phyloP scores from a whole-genome alignment of 2,113 vertebrate genomes.

The Pomatostomus ruficeps region DNA sequence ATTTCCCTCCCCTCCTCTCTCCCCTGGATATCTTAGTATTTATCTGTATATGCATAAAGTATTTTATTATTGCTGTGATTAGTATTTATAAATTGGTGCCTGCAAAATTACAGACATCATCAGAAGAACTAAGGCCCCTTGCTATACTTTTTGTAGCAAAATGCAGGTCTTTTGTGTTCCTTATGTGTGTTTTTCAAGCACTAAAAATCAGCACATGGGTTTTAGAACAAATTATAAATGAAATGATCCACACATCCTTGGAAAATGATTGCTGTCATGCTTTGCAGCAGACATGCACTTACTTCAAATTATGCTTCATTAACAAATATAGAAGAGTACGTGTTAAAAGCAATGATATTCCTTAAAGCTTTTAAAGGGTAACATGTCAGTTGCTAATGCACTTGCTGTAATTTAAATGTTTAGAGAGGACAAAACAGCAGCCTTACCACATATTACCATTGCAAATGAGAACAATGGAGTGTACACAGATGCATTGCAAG shows the following conservation, averaged over 20 bases:
- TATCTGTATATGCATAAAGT: not conserved
- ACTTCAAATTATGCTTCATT: not conserved
- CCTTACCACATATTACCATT: not conserved
- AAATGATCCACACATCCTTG: not conserved
- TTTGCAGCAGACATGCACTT: not conserved
- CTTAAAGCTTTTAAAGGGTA: constrained; percentile 5
- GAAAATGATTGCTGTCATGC: not conserved
- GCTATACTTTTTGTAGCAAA: not conserved
- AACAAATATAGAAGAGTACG: not conserved
- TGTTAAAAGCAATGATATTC: not conserved
- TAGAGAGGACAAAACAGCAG: not conserved
- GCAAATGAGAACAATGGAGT: not conserved
- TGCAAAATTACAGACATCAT: not conserved
- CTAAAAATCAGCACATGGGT: not conserved
- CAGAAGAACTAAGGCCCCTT: not conserved
- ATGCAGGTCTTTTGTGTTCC: not conserved
- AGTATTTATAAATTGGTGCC: constrained; percentile 11
- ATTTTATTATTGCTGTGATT: not conserved
- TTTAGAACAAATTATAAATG: not conserved
- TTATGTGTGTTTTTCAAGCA: not conserved
- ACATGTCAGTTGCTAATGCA: not conserved
- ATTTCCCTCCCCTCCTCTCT: not conserved
- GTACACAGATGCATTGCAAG: not conserved
- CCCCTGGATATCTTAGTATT: not conserved
- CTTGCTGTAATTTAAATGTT: not conserved